phyloP scores from a whole-genome alignment of 2,888 invertebrate species.

The Galerucella pusilla region DNA sequence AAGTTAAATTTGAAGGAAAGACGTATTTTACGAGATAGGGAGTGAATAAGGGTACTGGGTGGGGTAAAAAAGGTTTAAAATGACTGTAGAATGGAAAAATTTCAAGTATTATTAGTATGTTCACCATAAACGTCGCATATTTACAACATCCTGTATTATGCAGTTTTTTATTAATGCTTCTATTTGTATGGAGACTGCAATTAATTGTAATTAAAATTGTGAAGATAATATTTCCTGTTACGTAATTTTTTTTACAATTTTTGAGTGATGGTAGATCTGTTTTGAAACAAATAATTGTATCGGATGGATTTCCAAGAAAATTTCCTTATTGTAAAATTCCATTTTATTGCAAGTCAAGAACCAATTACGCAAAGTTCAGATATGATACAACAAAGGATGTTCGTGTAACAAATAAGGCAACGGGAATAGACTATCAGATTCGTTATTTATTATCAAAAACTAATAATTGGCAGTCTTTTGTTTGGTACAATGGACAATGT shows the following conservation, averaged over 20 bases:
- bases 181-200: neutral
- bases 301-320: too few relatives aligned
- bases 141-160: neutral
- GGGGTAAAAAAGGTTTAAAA: too few relatives aligned
- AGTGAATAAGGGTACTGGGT: too few relatives aligned
- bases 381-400: neutral
- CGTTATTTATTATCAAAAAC: neutral
- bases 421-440: neutral
- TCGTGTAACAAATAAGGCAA: neutral
- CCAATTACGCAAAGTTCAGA: neutral
- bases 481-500: neutral
- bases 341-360: neutral
- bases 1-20: too few relatives aligned
- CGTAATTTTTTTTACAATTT: neutral
- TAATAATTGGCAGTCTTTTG: neutral
- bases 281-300: too few relatives aligned
- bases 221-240: conserved; percentile 4
- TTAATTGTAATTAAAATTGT: neutral
- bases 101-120: too few relatives aligned
- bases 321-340: neutral
- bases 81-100: too few relatives aligned
- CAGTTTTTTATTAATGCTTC: neutral
- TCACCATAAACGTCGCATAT: neutral
- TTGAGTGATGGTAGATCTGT: too few relatives aligned
- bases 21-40: too few relatives aligned